These are phyloP conservation scores for Ochotona curzoniae DNA, from an alignment of 2,113 vertebrate species.

Conservation along the genomic window DNA sequence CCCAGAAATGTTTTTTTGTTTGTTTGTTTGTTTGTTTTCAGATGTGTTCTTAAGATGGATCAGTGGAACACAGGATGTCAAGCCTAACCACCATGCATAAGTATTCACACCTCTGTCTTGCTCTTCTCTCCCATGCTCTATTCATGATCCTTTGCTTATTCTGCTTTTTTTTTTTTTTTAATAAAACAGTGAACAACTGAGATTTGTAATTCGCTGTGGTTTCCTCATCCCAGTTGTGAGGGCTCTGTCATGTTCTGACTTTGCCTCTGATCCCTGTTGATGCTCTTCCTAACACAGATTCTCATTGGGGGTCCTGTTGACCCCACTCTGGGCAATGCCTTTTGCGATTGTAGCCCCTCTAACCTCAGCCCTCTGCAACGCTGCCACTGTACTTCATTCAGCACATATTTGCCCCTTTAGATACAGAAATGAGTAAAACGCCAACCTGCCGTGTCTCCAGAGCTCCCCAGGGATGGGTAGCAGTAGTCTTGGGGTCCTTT, in stretches of 20 bases:
- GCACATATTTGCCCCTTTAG: background rate
- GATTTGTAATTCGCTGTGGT: background rate
- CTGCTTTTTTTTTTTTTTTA: no score
- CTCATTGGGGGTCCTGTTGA: background rate
- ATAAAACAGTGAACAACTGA: background rate
- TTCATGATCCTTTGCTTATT: background rate
- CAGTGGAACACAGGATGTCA: background rate
- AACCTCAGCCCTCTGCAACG: background rate
- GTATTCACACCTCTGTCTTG: background rate
- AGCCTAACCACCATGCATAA: fast-evolving
- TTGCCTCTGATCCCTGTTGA: background rate
- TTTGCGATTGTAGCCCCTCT: background rate
- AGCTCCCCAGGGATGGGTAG: fast-evolving
- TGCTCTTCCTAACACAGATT: background rate
- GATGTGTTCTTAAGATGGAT: background rate
- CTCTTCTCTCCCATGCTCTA: background rate
- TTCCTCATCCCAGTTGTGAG: background rate
- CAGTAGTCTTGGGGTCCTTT: background rate
- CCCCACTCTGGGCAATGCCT: background rate
- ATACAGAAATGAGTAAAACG: background rate
- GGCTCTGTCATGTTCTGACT: background rate
- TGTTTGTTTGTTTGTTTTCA: no score
- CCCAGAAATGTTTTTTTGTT: fast-evolving
- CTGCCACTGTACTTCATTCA: background rate
- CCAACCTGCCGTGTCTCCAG: background rate